Evolutionary conservation across 2,888 invertebrate genomes (phyloP).

Genomic region (Epiblema foenella): DNA sequence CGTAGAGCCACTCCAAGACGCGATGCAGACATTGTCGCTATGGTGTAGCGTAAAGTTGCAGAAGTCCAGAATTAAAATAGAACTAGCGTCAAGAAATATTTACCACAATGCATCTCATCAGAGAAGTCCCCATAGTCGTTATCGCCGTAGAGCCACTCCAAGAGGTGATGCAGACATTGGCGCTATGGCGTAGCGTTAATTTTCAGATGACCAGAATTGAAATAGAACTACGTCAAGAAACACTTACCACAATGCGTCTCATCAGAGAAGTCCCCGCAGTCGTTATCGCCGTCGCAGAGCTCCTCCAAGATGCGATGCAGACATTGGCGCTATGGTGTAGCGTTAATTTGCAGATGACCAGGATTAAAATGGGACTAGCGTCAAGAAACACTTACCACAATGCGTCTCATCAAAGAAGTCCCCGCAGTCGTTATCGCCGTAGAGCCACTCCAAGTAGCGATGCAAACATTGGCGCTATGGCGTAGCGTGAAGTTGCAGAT

Average conservation of each 20-base stretch:
- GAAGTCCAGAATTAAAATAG: no score
- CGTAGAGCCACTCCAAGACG: conserved; percentile 90
- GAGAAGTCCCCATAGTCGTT: conserved; percentile 93
- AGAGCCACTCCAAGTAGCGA: conserved; percentile 87
- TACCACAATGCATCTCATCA: conserved; percentile 91
- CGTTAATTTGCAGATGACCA: conserved; percentile 43
- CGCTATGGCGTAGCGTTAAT: no score
- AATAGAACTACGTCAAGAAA: no score
- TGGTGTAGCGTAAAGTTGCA: no score
- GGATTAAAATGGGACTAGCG: neutral
- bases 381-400: conserved; percentile 83
- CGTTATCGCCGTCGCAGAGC: conserved; percentile 92
- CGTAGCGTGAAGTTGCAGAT: no score
- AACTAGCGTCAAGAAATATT: no score
- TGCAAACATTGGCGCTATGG: conserved; percentile 85
- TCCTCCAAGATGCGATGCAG: conserved; percentile 90
- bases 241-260: conserved; percentile 90
- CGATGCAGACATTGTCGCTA: conserved; percentile 88
- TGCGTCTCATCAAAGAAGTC: conserved; percentile 92
- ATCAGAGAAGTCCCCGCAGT: conserved; percentile 92
- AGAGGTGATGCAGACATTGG: conserved; percentile 46
- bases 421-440: conserved; percentile 92
- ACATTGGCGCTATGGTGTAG: conserved; percentile 88
- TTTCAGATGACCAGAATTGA: neutral
- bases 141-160: conserved; percentile 91